These are phyloP conservation scores for Dromaius novaehollandiae DNA, from an alignment of 2,113 vertebrate species.

Conservation along the genomic window DNA sequence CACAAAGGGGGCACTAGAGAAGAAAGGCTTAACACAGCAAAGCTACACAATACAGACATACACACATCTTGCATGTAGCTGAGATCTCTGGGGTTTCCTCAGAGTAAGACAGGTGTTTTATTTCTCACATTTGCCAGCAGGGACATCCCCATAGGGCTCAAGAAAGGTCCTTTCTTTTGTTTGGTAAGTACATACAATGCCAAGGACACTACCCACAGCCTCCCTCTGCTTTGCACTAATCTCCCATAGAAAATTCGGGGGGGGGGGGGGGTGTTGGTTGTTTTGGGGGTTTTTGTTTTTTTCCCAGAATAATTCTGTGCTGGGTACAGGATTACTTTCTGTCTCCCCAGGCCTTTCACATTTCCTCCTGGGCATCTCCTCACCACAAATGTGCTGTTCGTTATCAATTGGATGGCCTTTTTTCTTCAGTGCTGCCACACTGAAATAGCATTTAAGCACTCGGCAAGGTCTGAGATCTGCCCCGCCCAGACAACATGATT, in stretches of 20 bases:
- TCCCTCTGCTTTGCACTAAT: not conserved
- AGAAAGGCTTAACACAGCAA: constrained; percentile 70
- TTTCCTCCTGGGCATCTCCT: not conserved
- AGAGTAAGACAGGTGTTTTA: not conserved
- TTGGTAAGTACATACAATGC: not conserved
- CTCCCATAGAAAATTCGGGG: not conserved
- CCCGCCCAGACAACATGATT: not conserved
- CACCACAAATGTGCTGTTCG: not conserved
- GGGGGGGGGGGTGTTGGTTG: no score
- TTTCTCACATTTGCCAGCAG: not conserved
- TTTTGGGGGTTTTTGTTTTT: no score
- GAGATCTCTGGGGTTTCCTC: not conserved
- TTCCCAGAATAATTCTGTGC: not conserved
- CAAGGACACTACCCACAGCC: not conserved
- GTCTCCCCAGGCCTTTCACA: not conserved
- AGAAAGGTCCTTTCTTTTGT: not conserved
- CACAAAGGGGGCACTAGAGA: constrained; percentile 62
- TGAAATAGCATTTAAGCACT: not conserved
- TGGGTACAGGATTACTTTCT: not conserved
- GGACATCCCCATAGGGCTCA: not conserved
- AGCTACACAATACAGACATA: constrained; percentile 65
- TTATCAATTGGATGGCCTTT: not conserved
- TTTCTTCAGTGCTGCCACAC: not conserved
- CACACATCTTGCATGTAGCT: not conserved
- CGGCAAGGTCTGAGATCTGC: constrained; percentile 8